Evolutionary conservation across 2,888 invertebrate species (phyloP).

Genomic region (Xanthorhoe spadicearia): DNA sequence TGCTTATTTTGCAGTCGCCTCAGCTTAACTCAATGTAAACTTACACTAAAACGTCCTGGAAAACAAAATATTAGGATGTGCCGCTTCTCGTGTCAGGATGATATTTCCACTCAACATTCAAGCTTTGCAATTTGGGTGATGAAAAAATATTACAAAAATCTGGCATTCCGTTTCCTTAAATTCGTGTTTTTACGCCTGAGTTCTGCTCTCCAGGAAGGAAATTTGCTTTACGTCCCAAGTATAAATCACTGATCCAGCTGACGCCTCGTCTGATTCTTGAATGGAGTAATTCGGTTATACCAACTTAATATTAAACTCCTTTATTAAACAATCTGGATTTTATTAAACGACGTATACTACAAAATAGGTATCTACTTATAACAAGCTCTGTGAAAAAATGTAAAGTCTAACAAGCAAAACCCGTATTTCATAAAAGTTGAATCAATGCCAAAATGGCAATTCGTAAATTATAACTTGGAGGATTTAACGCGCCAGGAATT

Average conservation of each 20-base stretch:
- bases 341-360: constrained; percentile 16
- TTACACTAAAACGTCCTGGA: background rate
- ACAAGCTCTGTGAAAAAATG: constrained; percentile 17
- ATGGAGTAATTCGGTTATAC: constrained; percentile 59
- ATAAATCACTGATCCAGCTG: constrained; percentile 75
- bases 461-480: constrained; percentile 43
- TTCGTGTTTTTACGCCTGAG: constrained; percentile 38
- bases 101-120: constrained; percentile 24
- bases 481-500: constrained; percentile 46
- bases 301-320: constrained; percentile 52
- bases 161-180: constrained; percentile 36
- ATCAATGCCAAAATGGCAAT: constrained; percentile 53
- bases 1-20: background rate
- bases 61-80: constrained; percentile 3
- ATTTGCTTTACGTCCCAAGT: constrained; percentile 61
- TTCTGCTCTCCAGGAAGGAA: constrained; percentile 46
- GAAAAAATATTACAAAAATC: constrained; percentile 32
- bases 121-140: constrained; percentile 32
- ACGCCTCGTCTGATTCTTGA: constrained; percentile 72
- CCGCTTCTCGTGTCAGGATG: constrained; percentile 8
- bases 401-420: background rate
- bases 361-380: too few species aligned
- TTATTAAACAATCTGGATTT: constrained; percentile 29
- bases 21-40: background rate
- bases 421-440: constrained; percentile 54